A percentile compares a stretch with the other conserved stretches of the same genome.
Conservation (phyloP, 2,888 invertebrate genomes). For the Thera obeliscata region DNA sequence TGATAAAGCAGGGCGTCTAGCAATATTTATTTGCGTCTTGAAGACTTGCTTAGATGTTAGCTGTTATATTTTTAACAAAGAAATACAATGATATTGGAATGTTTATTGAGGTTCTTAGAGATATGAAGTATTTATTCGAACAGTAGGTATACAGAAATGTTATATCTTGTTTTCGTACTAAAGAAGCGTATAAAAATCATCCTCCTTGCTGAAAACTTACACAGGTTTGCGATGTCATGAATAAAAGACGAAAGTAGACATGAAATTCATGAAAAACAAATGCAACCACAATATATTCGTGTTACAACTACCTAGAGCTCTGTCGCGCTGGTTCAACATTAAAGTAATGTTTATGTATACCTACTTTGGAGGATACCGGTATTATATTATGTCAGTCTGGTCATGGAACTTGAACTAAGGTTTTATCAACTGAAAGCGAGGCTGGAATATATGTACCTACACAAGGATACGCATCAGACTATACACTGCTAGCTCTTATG, state of each 20-base stretch:
- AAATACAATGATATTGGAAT: too few species aligned
- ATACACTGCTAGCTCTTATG: too few species aligned
- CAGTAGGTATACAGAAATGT: too few species aligned
- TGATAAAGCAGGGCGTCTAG: too few species aligned
- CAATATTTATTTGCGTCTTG: too few species aligned
- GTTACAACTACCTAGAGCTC: slow-evolving; percentile 35
- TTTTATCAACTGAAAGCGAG: background rate
- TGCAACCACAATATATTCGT: slow-evolving; percentile 46
- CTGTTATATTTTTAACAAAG: too few species aligned
- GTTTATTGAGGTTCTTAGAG: too few species aligned
- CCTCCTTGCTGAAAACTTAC: slow-evolving; percentile 14
- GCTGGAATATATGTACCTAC: background rate
- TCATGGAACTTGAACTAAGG: slow-evolving; percentile 6
- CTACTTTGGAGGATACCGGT: slow-evolving; percentile 38
- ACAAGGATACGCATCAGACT: too few species aligned
- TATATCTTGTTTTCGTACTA: background rate
- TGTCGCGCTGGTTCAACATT: slow-evolving; percentile 57
- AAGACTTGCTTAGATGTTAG: too few species aligned
- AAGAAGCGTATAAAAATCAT: background rate
- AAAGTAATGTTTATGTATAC: slow-evolving; percentile 54
- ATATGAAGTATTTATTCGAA: too few species aligned
- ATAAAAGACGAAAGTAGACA: slow-evolving; percentile 42
- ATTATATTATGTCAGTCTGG: slow-evolving; percentile 29
- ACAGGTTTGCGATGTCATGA: slow-evolving; percentile 32
- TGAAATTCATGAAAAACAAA: slow-evolving; percentile 52